Evolutionary conservation across 1,140 invertebrate species (phyloP).

Genomic region (Leptestheria dahalacensis): DNA sequence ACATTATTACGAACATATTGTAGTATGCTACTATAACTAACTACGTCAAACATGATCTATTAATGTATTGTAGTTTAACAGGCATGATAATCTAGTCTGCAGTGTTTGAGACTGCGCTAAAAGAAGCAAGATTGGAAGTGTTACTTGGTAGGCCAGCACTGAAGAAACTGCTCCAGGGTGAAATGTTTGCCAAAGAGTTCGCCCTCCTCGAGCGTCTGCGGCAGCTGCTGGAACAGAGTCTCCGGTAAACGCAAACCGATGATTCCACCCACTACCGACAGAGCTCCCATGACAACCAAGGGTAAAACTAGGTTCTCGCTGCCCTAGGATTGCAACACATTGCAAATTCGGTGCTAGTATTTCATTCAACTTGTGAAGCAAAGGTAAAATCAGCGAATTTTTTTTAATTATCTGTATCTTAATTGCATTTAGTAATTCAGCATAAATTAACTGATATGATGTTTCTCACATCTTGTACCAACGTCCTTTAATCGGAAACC

Average conservation of each 20-base stretch:
- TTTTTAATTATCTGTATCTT: not conserved
- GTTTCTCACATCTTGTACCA: too few relatives aligned
- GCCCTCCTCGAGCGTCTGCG: slow-evolving; percentile 70
- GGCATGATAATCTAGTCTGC: not conserved
- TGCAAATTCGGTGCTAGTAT: too few relatives aligned
- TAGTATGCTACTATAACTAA: too few relatives aligned
- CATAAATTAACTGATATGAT: not conserved
- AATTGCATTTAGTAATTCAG: not conserved
- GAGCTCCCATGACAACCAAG: slow-evolving; percentile 57
- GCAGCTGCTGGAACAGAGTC: slow-evolving; percentile 58
- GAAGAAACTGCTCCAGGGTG: slow-evolving; percentile 47
- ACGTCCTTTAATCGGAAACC: too few relatives aligned
- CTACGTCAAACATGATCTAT: too few relatives aligned
- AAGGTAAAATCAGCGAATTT: too few relatives aligned
- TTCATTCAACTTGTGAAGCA: too few relatives aligned
- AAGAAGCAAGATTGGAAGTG: not conserved
- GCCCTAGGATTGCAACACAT: slow-evolving; percentile 44
- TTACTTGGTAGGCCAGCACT: slow-evolving; percentile 12
- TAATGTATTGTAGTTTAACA: not conserved
- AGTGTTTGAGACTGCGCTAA: not conserved
- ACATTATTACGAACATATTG: too few relatives aligned
- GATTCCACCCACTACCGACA: slow-evolving; percentile 61
- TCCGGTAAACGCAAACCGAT: slow-evolving; percentile 62
- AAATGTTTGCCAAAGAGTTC: slow-evolving; percentile 76
- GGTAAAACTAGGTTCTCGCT: slow-evolving; percentile 65